Conservation (phyloP, 1,140 invertebrate species). For the Lamellibrachia luymesi region DNA sequence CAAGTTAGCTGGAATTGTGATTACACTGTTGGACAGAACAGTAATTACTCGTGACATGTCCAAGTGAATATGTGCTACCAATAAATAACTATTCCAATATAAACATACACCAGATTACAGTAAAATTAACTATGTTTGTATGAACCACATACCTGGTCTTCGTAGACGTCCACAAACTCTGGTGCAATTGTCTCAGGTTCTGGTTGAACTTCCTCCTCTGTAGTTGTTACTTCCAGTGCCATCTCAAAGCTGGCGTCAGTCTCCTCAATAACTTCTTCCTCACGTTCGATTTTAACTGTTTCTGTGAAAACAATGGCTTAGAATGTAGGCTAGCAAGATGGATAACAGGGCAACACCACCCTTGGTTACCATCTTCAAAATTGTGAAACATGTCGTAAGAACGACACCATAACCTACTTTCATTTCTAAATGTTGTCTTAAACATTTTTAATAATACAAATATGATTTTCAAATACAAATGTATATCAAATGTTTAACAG, state of each 20-base stretch:
- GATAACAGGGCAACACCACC: neutral
- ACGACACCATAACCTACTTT: neutral
- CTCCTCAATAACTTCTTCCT: neutral
- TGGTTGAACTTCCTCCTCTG: neutral
- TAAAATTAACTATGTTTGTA: neutral
- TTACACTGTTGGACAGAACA: too few species aligned
- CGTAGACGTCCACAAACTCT: neutral
- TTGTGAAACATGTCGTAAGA: neutral
- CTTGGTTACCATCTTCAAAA: neutral
- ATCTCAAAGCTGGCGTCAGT: neutral
- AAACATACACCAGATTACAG: too few species aligned
- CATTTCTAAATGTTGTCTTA: neutral
- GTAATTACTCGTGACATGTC: too few species aligned
- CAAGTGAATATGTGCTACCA: too few species aligned
- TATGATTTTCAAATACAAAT: neutral
- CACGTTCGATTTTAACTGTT: neutral
- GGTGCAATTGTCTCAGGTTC: neutral
- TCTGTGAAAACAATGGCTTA: neutral
- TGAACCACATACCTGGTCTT: neutral
- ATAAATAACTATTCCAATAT: too few species aligned
- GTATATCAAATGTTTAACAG: neutral
- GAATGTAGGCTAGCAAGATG: neutral
- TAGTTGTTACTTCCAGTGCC: neutral
- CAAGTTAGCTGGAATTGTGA: too few species aligned
- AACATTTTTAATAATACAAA: neutral